Percentiles rank a stretch among this genome's conserved stretches.
phyloP scores from a whole-genome alignment of 2,888 invertebrate genomes.

The Tortrix viridana region DNA sequence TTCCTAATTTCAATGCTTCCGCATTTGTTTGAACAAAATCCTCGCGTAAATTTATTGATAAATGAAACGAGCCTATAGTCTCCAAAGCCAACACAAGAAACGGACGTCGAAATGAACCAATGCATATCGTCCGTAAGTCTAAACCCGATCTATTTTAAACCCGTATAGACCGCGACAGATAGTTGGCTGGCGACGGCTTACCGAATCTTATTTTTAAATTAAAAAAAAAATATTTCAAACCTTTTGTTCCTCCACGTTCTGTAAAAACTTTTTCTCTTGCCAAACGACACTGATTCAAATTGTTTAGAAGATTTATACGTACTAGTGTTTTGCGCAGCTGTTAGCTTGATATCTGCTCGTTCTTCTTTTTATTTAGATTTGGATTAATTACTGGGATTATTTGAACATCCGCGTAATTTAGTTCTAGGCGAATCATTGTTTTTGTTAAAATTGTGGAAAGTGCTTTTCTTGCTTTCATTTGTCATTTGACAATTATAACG shows the following conservation, averaged over 20 bases:
- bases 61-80: neutral
- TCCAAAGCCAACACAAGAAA: slow-evolving; percentile 5
- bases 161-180: slow-evolving; percentile 69
- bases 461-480: slow-evolving; percentile 2
- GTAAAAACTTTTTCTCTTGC: slow-evolving; percentile 47
- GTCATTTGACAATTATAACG: neutral
- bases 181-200: slow-evolving; percentile 73
- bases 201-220: slow-evolving; percentile 74
- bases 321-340: slow-evolving; percentile 42
- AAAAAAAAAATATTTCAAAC: slow-evolving; percentile 66
- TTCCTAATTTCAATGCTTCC: too few species aligned
- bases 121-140: slow-evolving; percentile 61
- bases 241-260: slow-evolving; percentile 67
- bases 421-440: slow-evolving; percentile 26
- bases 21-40: too few species aligned
- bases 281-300: slow-evolving; percentile 45
- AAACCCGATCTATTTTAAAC: slow-evolving; percentile 68
- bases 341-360: slow-evolving; percentile 23
- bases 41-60: neutral
- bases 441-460: neutral
- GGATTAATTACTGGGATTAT: slow-evolving; percentile 32
- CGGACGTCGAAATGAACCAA: slow-evolving; percentile 52
- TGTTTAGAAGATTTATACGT: slow-evolving; percentile 36
- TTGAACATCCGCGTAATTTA: slow-evolving; percentile 15
- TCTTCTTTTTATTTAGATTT: slow-evolving; percentile 25